phyloP scores from a whole-genome alignment of 2,113 vertebrate genomes.

The Chrysochloris asiatica region DNA sequence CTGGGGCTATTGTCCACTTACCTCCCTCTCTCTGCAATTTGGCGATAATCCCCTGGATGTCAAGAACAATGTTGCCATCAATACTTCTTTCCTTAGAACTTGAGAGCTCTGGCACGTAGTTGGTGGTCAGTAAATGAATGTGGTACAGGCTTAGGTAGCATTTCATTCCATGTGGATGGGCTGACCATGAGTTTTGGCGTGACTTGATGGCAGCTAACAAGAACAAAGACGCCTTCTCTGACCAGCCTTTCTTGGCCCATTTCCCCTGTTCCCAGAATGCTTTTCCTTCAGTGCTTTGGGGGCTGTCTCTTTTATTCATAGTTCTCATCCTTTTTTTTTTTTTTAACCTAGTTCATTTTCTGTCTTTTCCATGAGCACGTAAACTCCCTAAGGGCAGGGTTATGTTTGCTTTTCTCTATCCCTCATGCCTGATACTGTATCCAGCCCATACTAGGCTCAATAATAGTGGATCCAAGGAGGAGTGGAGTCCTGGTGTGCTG shows the following conservation, averaged over 20 bases:
- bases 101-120: background rate
- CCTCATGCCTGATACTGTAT: too few species aligned
- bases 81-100: background rate
- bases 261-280: background rate
- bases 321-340: background rate
- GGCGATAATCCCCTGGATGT: background rate
- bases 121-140: background rate
- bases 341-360: background rate
- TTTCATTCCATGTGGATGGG: background rate
- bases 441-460: background rate
- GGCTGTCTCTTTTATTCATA: background rate
- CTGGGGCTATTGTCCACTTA: background rate
- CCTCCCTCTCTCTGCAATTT: background rate
- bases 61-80: background rate
- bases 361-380: background rate
- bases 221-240: background rate
- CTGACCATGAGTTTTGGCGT: background rate
- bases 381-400: background rate
- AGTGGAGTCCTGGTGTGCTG: too few species aligned
- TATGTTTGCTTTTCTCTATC: background rate
- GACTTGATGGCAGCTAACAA: background rate
- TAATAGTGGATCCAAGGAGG: too few species aligned
- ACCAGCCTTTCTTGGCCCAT: fast-evolving
- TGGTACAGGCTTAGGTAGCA: background rate
- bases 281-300: fast-evolving